Conservation (phyloP, 2,888 invertebrate species). For the Cartodere bifasciata region DNA sequence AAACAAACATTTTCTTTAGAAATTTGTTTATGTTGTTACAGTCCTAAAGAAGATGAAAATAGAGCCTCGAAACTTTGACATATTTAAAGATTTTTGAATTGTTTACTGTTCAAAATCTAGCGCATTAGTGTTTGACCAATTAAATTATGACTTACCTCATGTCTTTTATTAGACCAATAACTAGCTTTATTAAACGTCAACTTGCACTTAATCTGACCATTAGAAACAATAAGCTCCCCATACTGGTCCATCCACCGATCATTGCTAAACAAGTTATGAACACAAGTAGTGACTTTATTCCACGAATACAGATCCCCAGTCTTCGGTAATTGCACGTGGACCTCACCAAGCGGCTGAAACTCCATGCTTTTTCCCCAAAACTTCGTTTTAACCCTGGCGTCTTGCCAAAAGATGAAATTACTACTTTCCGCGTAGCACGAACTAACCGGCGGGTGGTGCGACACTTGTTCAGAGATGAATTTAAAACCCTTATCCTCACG, state of each 20-base stretch:
- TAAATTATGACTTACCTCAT: slow-evolving; percentile 58
- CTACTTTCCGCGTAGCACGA: slow-evolving; percentile 68
- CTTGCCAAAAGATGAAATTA: slow-evolving; percentile 71
- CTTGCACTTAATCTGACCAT: slow-evolving; percentile 56
- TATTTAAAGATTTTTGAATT: too few species aligned
- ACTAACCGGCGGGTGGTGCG: slow-evolving; percentile 75
- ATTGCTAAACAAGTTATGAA: slow-evolving; percentile 72
- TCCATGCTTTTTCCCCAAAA: slow-evolving; percentile 90
- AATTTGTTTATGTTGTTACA: too few species aligned
- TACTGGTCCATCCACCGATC: slow-evolving; percentile 81
- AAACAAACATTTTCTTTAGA: too few species aligned
- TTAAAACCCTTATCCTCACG: slow-evolving; percentile 66
- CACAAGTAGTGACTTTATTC: slow-evolving; percentile 77
- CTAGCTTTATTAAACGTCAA: slow-evolving; percentile 68
- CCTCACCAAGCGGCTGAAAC: slow-evolving; percentile 65
- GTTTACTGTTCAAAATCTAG: too few species aligned
- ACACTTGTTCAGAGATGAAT: slow-evolving; percentile 72
- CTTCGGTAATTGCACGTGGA: slow-evolving; percentile 48
- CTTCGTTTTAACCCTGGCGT: slow-evolving; percentile 71
- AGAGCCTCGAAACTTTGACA: too few species aligned
- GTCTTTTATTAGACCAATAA: slow-evolving; percentile 65
- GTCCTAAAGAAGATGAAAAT: too few species aligned
- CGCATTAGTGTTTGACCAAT: too few species aligned
- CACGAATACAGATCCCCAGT: slow-evolving; percentile 60
- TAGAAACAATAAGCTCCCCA: slow-evolving; percentile 62